These are phyloP conservation scores for Phainopepla nitens DNA, from an alignment of 2,113 vertebrate species.

Conservation along the genomic window DNA sequence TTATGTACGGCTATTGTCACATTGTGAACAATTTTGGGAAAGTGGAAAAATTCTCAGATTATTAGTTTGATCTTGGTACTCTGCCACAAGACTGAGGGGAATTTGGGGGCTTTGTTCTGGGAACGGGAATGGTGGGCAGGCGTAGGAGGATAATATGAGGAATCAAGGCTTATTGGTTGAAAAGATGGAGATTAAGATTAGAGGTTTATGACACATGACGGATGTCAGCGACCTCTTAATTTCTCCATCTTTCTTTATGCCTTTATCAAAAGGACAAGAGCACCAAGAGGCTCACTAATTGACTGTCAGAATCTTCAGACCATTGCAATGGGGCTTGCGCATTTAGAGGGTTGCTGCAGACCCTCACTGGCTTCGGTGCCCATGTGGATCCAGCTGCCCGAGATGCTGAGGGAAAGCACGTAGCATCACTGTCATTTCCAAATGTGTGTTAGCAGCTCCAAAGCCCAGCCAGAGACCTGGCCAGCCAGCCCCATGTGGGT, in stretches of 20 bases:
- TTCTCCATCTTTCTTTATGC: neutral
- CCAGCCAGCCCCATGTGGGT: neutral
- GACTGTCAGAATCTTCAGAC: neutral
- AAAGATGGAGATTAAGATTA: neutral
- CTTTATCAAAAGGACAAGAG: neutral
- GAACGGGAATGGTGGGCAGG: neutral
- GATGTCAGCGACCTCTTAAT: neutral
- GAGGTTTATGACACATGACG: neutral
- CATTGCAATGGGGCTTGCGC: neutral
- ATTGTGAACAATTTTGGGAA: neutral
- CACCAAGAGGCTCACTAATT: neutral
- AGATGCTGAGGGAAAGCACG: neutral
- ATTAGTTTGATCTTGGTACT: conserved; percentile 19
- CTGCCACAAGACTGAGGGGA: conserved; percentile 34
- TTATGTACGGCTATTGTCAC: neutral
- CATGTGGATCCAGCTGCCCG: neutral
- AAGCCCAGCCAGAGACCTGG: neutral
- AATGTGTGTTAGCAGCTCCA: rapidly evolving
- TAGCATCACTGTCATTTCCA: neutral
- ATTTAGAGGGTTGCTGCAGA: neutral
- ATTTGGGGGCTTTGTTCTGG: neutral
- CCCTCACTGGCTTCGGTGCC: neutral
- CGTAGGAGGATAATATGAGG: neutral
- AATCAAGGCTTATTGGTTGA: neutral
- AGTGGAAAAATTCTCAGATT: conserved; percentile 24